Evolutionary conservation across 2,888 invertebrate genomes (phyloP), one percentile per base, ranked within the genome.

Genomic region (Actias luna): DNA sequence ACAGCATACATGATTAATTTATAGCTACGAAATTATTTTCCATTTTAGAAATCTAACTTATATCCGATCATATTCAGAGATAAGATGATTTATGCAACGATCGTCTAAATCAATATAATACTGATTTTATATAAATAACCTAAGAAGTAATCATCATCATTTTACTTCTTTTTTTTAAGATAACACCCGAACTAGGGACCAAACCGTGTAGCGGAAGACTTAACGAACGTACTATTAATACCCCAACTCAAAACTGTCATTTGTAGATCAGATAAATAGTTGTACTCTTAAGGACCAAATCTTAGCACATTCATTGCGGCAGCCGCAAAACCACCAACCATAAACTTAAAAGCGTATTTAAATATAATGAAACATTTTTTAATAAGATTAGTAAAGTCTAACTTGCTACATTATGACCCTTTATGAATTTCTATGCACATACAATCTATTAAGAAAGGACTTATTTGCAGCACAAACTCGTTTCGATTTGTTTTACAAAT

Each of bases 1-100:
- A 91, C 90, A 88, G 90, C 84, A 80, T 87, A 92, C 92, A 91
- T 92, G 92, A 91, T 92, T 92, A 90, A 92, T 92, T 91, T 91
- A 92, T 92, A 79, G 89, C 81, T 73, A 79, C 72, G 81, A 83
- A 87, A 89, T 84, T 80, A 85, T 87, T 87, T 87, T 85, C 82
- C 74, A 82, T 82, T 78, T 79, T 83, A 74, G 71, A 78, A 76
- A 80, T 77, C 80, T 72, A 77, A 78, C 79, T 80, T 83, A 87
- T 84, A 85, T 87, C 79, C 82, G 89, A 90, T 55, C 89, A 83
- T 85, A 85, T 42, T 80, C 78, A 80, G 65, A 87, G 89, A 90
- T 90, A 89, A 85, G 79, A 84, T 89, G 88, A 91, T 90, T 89
- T 88, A 90, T 89, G 73, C 73, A 71, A 80, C 82, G 76, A 78